Conservation (phyloP, 2,113 vertebrate genomes). For the Chaenocephalus aceratus region DNA sequence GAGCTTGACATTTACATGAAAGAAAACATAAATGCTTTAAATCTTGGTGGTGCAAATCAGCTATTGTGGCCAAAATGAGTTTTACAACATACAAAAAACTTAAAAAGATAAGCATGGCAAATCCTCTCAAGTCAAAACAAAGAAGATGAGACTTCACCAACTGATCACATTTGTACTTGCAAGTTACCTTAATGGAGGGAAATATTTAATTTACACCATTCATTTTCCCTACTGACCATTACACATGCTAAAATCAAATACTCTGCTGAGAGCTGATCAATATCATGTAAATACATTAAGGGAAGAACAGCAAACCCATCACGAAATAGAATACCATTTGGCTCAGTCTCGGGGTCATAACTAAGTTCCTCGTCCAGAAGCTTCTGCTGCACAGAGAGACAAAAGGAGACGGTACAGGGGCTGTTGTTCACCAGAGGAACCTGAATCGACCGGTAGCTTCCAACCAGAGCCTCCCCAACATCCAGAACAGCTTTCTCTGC, state of each 20-base stretch:
- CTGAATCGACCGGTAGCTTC: slow-evolving; percentile 77
- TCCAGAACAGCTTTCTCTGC: slow-evolving; percentile 82
- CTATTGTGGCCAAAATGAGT: no score
- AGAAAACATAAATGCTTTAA: no score
- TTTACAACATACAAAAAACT: no score
- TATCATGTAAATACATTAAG: not conserved
- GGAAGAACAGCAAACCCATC: not conserved
- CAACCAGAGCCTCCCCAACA: slow-evolving; percentile 87
- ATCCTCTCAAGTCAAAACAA: no score
- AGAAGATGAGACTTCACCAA: no score
- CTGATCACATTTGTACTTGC: no score
- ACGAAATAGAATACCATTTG: slow-evolving; percentile 80
- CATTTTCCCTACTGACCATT: not conserved
- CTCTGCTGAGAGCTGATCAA: not conserved
- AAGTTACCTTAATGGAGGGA: no score
- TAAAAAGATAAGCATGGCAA: no score
- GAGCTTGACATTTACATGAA: no score
- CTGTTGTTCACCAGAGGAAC: slow-evolving; percentile 88
- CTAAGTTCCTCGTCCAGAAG: slow-evolving; percentile 61
- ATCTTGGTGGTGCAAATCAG: no score
- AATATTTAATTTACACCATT: no score
- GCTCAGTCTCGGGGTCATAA: slow-evolving; percentile 47
- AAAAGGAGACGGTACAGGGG: slow-evolving; percentile 86
- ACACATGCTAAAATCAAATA: not conserved
- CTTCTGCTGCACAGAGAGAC: slow-evolving; percentile 85